These are phyloP conservation scores for Vulpes ferrilata DNA, from an alignment of 2,113 vertebrate species.

Conservation along the genomic window DNA sequence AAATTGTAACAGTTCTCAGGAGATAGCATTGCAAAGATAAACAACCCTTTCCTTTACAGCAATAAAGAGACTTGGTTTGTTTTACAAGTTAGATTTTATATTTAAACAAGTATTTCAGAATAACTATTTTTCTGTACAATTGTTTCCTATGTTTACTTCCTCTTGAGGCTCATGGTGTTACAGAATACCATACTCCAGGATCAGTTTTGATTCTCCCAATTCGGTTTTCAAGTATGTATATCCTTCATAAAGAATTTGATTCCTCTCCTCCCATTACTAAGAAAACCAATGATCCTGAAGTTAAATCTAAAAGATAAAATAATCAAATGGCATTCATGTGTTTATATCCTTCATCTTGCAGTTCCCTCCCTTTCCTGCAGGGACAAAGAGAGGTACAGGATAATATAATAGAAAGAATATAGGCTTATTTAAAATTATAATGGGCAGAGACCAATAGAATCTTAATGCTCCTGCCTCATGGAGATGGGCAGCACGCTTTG, in stretches of 20 bases:
- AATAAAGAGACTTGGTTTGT: background rate
- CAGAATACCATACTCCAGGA: background rate
- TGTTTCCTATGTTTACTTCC: background rate
- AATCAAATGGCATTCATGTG: background rate
- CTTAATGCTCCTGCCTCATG: background rate
- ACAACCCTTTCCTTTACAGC: background rate
- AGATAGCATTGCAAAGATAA: background rate
- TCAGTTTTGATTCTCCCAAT: background rate
- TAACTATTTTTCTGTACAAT: background rate
- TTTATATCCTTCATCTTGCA: background rate
- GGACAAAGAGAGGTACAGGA: rapidly evolving
- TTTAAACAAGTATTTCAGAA: background rate
- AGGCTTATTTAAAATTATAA: background rate
- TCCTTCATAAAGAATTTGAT: background rate
- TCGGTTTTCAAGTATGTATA: background rate
- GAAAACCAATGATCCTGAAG: background rate
- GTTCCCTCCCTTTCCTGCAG: rapidly evolving
- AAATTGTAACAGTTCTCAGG: background rate
- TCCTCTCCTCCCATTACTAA: background rate
- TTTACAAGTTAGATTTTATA: background rate
- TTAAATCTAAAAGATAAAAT: background rate
- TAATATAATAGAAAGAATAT: background rate
- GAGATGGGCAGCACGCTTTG: background rate
- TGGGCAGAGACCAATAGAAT: background rate
- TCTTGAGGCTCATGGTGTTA: background rate